Evolutionary conservation across 2,113 vertebrate species (phyloP).

Genomic region (Aspidoscelis tigris): DNA sequence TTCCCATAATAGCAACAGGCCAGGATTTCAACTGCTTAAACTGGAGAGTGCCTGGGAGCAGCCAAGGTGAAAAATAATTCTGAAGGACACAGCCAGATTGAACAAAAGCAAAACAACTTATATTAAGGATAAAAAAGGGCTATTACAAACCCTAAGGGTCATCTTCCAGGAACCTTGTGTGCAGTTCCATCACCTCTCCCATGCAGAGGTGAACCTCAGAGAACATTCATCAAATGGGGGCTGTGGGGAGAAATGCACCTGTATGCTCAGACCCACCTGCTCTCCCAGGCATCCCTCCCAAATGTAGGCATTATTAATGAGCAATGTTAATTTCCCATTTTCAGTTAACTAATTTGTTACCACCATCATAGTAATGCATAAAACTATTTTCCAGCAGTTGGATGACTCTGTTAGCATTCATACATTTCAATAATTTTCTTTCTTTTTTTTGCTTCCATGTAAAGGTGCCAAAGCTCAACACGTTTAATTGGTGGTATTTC

Average conservation of each 20-base stretch:
- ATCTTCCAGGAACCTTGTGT: background rate
- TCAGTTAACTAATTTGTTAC: conserved; percentile 76
- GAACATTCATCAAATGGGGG: background rate
- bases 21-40: too few relatives aligned
- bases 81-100: background rate
- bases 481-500: background rate
- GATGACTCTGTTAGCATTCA: conserved; percentile 73
- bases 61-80: background rate
- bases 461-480: conserved; percentile 48
- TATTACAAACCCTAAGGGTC: background rate
- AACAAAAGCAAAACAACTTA: background rate
- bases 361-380: conserved; percentile 78
- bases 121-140: background rate
- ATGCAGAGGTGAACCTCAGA: background rate
- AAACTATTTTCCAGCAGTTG: conserved; percentile 75
- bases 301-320: conserved; percentile 67
- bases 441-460: conserved; percentile 30
- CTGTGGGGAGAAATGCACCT: background rate
- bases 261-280: background rate
- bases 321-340: conserved; percentile 64
- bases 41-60: background rate
- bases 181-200: background rate
- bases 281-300: conserved; percentile 33
- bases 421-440: conserved; percentile 73
- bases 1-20: too few relatives aligned